phyloP scores from a whole-genome alignment of 2,888 invertebrate species.

The Torymus tubicola region DNA sequence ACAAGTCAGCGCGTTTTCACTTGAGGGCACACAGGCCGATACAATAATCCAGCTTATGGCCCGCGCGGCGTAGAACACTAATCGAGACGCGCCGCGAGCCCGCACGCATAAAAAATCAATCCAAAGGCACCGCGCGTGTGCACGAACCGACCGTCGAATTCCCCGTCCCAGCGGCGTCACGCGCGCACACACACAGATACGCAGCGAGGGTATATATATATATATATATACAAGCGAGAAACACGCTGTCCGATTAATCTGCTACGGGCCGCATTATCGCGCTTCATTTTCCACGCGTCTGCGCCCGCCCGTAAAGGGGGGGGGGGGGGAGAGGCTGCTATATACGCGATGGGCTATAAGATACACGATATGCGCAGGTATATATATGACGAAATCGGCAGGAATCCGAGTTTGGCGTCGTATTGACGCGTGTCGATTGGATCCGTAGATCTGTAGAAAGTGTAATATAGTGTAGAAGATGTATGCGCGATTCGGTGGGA shows the following conservation, averaged over 20 bases:
- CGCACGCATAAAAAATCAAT: conserved; percentile 24
- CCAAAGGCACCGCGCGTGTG: background rate
- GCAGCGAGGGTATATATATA: too few relatives aligned
- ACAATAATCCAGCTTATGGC: conserved; percentile 29
- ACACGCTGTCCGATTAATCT: conserved; percentile 43
- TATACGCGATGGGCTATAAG: too few relatives aligned
- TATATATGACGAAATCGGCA: too few relatives aligned
- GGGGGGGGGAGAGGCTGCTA: too few relatives aligned
- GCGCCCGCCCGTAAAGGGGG: background rate
- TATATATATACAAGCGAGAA: conserved; percentile 16
- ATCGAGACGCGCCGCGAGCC: conserved; percentile 17
- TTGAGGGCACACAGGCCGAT: conserved; percentile 33
- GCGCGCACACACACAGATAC: conserved; percentile 2
- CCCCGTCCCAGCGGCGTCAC: conserved; percentile 5
- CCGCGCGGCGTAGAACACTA: conserved; percentile 19
- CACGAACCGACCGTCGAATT: conserved; percentile 24
- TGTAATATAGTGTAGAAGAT: too few relatives aligned
- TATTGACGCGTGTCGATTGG: too few relatives aligned
- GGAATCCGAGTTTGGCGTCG: too few relatives aligned
- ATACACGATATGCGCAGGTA: too few relatives aligned
- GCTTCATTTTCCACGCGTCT: conserved; percentile 52
- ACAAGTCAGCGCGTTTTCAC: conserved; percentile 21
- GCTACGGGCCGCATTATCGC: conserved; percentile 46
- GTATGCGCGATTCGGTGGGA: too few relatives aligned
- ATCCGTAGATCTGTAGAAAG: too few relatives aligned